Evolutionary conservation across 2,888 invertebrate genomes (phyloP).

Genomic region (Rotaria socialis): DNA sequence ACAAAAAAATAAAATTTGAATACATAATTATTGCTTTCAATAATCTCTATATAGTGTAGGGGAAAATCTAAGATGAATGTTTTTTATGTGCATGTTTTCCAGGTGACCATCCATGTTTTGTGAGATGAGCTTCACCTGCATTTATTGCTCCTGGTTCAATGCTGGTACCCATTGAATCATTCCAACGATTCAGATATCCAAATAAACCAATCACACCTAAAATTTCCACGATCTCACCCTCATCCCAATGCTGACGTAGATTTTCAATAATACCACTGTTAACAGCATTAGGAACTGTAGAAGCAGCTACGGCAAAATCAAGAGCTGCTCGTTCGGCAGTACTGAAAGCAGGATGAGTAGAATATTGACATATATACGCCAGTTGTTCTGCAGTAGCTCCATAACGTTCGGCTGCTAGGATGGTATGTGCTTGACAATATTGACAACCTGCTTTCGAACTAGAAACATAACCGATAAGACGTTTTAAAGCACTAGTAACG

Average conservation of each 20-base stretch:
- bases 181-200: neutral
- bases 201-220: neutral
- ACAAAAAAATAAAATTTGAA: too few relatives aligned
- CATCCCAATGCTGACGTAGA: constrained; percentile 3
- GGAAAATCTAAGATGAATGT: too few relatives aligned
- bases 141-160: neutral
- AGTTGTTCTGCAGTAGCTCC: neutral
- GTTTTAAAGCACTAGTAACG: neutral
- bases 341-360: neutral
- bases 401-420: neutral
- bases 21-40: too few relatives aligned
- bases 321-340: constrained; percentile 5
- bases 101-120: neutral
- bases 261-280: neutral
- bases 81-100: neutral
- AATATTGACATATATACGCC: neutral
- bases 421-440: constrained; percentile 9
- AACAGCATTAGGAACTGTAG: neutral
- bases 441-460: neutral
- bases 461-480: neutral
- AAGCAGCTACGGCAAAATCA: neutral
- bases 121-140: neutral
- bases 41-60: neutral
- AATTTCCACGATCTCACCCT: neutral
- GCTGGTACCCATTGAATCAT: neutral